Base-by-base conservation (phyloP, 2,113 vertebrate species). In the Gavialis gangeticus region DNA sequence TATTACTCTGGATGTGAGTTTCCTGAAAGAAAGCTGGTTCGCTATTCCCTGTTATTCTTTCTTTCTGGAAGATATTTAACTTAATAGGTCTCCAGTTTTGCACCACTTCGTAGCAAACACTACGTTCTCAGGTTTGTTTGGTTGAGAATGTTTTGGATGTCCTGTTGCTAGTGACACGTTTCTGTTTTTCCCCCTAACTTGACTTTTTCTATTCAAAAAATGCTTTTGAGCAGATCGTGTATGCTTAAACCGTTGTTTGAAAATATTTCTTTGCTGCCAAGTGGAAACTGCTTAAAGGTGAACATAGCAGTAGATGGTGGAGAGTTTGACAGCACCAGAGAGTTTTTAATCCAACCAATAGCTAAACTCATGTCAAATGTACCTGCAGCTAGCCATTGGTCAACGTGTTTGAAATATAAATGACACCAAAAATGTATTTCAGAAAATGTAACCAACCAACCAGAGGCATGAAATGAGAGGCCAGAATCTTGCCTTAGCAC, bases 351-450 rank as follows among this genome's bases (percentile, higher is more conserved):
- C 59, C 84, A n/a, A 28, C 19, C 18, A 10, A 9, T 60, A 60
- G 11, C 69, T 69, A 30, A 82, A 19, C 86, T 89, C 63, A n/a
- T 27, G 91, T 87, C 67, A 37, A 87, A 91, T 55, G 8, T 12
- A 60, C 76, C 90, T 93, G 76, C 37, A 85, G 64, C 58, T 55
- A 66, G 81, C 57, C 69, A 22, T 46, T 95, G 76, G 82, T 19
- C 75, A 86, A 28, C 57, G 79, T 60, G 4, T 95, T 93, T 81
- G 77, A 96, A 79, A 94, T 95, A 77, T 88, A 91, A 92, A 75
- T 88, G 87, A 82, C 90, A 89, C 17, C 4, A 75, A 94, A 88
- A 24, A 12, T 57, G 46, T 93, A 88, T 94, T 96, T 89, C 28
- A 58, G 54, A 21, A 81, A 73, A 19, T 86, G 94, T 92, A 87